Evolutionary conservation across 1,140 invertebrate species (phyloP), one percentile per base, ranked within the genome.

Genomic region (Ditylenchus dipsaci): DNA sequence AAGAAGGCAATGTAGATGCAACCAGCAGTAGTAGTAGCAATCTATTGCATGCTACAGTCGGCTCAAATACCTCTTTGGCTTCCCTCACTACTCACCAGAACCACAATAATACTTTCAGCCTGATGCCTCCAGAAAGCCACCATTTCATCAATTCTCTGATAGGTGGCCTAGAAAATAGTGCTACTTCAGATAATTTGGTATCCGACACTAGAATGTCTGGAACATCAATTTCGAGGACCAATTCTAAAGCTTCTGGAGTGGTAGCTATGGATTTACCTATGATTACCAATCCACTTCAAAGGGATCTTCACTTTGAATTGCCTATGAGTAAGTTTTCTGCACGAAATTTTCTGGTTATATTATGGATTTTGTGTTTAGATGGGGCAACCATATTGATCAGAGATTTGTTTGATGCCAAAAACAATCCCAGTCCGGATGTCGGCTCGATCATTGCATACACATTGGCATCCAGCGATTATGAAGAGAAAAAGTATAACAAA

Each of bases 381-480:
- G 63, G 33, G 21, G 43, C 17, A 56, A 49, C 60, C 23, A 60
- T 63, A 27, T 58, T 63, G 42, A 65, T 78, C 13, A 66, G 63
- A 26, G 73, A 69, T 63, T 59, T 56, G 19, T 23, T 72, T 11
- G 80, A 82, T 62, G 29, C 53, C 5, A 77, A 82, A 49, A 75
- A 75, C n/a, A 71, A 62, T 60, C 56, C 67, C 23, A 75, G 65
- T 21, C 80, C 88, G 17, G 91, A 95, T 82, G 89, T 90, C 0
- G 92, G 91, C 72, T 93, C 92, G 38, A 90, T 95, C 58, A 91
- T 95, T 67, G 90, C 92, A 0, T 92, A 91, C 80, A 88, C 91
- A 5, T 79, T 95, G 0, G 84, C 79, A 3, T 81, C 79, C 17
- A 38, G 63, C 1, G 72, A 79, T 43, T 81, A 80, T 26, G 26